Conservation (phyloP, 2,888 invertebrate species). For the Mythimna albipuncta region DNA sequence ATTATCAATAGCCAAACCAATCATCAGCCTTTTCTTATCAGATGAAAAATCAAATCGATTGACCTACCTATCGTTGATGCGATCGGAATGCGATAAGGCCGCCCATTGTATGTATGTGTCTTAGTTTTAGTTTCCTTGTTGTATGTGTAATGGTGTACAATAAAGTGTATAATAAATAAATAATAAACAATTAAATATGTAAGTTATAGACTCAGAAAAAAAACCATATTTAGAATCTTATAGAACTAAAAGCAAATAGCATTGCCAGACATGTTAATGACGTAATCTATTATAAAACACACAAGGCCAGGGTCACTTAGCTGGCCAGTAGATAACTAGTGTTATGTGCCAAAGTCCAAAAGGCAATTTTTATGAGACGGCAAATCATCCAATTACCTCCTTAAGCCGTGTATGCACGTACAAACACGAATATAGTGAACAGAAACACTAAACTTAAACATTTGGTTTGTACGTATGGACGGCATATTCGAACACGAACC, state of each 20-base stretch:
- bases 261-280: background rate
- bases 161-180: too few species aligned
- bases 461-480: too few species aligned
- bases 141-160: too few species aligned
- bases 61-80: background rate
- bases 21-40: background rate
- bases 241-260: background rate
- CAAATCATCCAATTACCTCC: too few species aligned
- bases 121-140: too few species aligned
- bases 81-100: too few species aligned
- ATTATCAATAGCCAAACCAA: background rate
- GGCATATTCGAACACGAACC: too few species aligned
- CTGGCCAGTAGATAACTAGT: background rate
- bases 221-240: background rate
- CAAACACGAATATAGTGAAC: too few species aligned
- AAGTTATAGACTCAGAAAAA: background rate
- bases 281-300: background rate
- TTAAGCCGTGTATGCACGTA: too few species aligned
- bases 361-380: too few species aligned
- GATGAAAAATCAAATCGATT: background rate
- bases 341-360: background rate
- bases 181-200: background rate
- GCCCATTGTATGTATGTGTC: too few species aligned
- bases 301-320: constrained; percentile 5
- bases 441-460: too few species aligned